These are phyloP conservation scores for Bombus pyrosoma DNA, from an alignment of 1,140 invertebrate species.

Conservation along the genomic window DNA sequence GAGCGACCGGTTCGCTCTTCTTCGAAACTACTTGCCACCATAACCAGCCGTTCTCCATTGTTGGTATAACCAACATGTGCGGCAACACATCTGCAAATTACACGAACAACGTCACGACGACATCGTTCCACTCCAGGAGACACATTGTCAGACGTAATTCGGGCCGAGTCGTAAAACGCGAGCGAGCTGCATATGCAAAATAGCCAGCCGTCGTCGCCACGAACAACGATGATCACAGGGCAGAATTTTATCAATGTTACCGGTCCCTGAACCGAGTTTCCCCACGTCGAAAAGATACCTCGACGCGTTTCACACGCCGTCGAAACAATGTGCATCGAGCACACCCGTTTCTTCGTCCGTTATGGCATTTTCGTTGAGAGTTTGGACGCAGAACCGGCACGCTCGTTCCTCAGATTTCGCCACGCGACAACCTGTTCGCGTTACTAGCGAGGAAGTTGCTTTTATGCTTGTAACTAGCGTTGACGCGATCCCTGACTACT, in stretches of 20 bases:
- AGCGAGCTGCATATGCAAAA: constrained; percentile 15
- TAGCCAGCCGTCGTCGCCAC: background rate
- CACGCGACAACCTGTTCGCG: background rate
- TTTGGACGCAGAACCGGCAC: background rate
- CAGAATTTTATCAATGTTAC: constrained; percentile 5
- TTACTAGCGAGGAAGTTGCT: background rate
- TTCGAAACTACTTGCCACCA: background rate
- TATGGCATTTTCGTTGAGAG: background rate
- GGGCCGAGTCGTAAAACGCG: constrained; percentile 10
- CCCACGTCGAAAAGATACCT: background rate
- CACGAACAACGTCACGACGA: background rate
- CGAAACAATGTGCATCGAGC: background rate
- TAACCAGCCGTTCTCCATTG: background rate
- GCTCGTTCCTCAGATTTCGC: background rate
- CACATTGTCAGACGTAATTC: constrained; percentile 17
- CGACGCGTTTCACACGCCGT: background rate
- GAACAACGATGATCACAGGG: background rate
- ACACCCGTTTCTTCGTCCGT: background rate
- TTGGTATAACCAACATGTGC: background rate
- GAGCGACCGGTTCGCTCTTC: background rate
- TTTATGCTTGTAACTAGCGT: background rate
- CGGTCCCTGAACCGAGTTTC: background rate
- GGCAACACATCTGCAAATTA: background rate
- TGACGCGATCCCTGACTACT: background rate
- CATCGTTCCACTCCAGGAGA: constrained; percentile 9